Evolutionary conservation across 2,888 invertebrate species (phyloP), one percentile per base, ranked within the genome.

Genomic region (Stenodema calcarata): DNA sequence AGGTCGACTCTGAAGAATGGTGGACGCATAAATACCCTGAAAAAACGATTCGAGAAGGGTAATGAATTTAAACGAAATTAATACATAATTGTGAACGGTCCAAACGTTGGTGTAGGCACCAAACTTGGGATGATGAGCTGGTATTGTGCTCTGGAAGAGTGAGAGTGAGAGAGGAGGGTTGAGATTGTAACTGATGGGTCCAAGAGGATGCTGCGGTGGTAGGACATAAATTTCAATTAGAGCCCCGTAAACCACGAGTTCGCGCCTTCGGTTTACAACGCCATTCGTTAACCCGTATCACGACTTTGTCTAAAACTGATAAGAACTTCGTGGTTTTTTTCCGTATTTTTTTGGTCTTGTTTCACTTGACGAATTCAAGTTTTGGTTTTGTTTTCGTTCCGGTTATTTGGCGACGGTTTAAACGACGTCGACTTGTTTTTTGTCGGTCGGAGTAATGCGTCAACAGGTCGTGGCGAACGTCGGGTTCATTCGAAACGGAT

Each of bases 141-240:
- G 41, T 35, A 73, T 73, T 73, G 73, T 73, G 73, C 18, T 41
- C 70, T 27, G 41, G 3, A 28, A 28, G 35, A 35, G 35, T n/a
- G n/a, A n/a, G n/a, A n/a, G n/a, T n/a, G n/a, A n/a, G 27, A 30
- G 11, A 23, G 30, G 14, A 16, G 12, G 14, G 30, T 41, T 73
- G 41, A 9, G 41, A 73, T 73, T 30, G 73, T 73, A 35, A 35
- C 14, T 73, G 73, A 73, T 73, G 35, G 27, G 44, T 78, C 27
- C 18, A 44, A 27, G 3, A 27, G 80, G 80, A 80, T 47, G 79
- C 44, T 47, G 35, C 0, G 47, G 83, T 50, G 23, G 62, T 27
- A 75, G 35, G 75, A 84, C 86, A 86, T 86, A 86, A 86, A 86
- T 86, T 86, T 86, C 86, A 86, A 86, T 86, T 86, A 86, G 86